phyloP scores from a whole-genome alignment of 2,888 invertebrate genomes.

The Eubasilissa splendida region DNA sequence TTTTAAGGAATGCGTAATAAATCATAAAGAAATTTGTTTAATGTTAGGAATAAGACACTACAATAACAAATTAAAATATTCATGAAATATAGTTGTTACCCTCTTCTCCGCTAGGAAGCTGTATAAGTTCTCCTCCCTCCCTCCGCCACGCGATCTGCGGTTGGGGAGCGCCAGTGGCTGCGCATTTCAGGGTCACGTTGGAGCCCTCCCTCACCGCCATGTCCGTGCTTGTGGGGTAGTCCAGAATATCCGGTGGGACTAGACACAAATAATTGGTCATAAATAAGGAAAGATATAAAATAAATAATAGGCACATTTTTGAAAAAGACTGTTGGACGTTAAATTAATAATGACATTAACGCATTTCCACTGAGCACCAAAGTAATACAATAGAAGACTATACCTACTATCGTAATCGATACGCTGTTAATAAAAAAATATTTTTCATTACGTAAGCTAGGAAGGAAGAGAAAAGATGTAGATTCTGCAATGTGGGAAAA shows the following conservation, averaged over 20 bases:
- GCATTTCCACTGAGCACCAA: too few species aligned
- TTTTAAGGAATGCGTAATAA: too few species aligned
- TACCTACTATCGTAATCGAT: too few species aligned
- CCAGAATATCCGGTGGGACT: constrained; percentile 91
- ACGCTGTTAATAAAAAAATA: too few species aligned
- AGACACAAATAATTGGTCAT: constrained; percentile 51
- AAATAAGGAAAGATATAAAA: background rate
- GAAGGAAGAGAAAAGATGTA: too few species aligned
- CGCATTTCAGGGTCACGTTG: constrained; percentile 88
- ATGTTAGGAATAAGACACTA: too few species aligned
- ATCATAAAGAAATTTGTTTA: too few species aligned
- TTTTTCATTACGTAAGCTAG: too few species aligned
- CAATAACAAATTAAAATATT: too few species aligned
- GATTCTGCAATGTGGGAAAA: too few species aligned
- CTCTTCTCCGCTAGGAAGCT: constrained; percentile 78
- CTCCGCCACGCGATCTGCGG: constrained; percentile 91
- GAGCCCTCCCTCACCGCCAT: constrained; percentile 91
- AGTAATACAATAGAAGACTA: too few species aligned
- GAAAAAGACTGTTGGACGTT: background rate
- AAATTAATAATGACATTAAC: too few species aligned
- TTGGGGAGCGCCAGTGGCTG: constrained; percentile 90
- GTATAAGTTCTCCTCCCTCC: constrained; percentile 84
- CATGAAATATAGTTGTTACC: constrained; percentile 67
- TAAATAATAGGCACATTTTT: background rate
- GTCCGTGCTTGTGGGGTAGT: constrained; percentile 87